Conservation (phyloP, 2,888 invertebrate species). For the Micoletzkya japonica region DNA sequence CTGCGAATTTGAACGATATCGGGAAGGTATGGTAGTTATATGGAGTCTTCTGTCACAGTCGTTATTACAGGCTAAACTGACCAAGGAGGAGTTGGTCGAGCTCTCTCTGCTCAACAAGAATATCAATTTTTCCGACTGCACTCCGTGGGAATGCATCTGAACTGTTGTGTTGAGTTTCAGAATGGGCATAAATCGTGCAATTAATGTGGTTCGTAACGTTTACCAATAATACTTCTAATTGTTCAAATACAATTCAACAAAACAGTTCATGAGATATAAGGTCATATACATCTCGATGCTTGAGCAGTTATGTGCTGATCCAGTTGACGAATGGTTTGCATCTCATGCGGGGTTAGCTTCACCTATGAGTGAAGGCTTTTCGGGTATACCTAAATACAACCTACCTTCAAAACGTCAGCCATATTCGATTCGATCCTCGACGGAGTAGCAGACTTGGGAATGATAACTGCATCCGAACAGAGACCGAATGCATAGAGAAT, state of each 20-base stretch:
- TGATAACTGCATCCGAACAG: slow-evolving; percentile 38
- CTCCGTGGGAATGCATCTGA: slow-evolving; percentile 39
- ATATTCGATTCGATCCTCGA: slow-evolving; percentile 18
- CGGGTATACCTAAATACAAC: background rate
- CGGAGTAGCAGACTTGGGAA: slow-evolving; percentile 47
- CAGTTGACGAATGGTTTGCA: no score
- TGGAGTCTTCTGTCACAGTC: no score
- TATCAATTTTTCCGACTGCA: slow-evolving; percentile 36
- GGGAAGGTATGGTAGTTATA: no score
- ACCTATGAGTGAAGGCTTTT: no score
- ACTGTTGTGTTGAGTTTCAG: no score
- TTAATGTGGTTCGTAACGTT: no score
- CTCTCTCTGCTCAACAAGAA: slow-evolving; percentile 35
- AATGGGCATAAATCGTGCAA: no score
- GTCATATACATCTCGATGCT: no score
- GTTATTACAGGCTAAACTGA: slow-evolving; percentile 33
- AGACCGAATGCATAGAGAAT: slow-evolving; percentile 47
- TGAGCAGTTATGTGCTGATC: no score
- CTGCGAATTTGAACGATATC: slow-evolving; percentile 21
- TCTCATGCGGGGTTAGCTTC: background rate
- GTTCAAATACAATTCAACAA: no score
- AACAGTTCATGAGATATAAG: no score
- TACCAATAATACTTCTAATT: no score
- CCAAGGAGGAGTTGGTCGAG: slow-evolving; percentile 33
- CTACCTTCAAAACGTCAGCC: slow-evolving; percentile 26